These are phyloP conservation scores for Sebastes alutus DNA, from an alignment of 2,797 vertebrate species.

Conservation along the genomic window DNA sequence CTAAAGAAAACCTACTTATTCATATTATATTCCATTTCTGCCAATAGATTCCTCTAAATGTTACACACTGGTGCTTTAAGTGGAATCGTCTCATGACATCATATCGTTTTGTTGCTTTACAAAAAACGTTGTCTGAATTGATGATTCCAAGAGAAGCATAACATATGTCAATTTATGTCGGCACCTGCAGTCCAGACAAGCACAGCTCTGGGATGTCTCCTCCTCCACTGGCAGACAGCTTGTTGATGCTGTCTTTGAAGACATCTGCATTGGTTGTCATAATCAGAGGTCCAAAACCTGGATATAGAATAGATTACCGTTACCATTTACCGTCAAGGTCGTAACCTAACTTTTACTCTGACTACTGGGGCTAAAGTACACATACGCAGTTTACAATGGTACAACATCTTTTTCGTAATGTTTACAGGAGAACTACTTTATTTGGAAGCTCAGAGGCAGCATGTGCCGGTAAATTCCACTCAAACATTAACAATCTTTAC, in stretches of 20 bases:
- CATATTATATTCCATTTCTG: too few species aligned
- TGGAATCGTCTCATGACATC: background rate
- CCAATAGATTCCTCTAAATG: too few species aligned
- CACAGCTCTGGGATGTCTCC: constrained; percentile 70
- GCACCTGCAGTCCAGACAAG: constrained; percentile 77
- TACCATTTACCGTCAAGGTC: fast-evolving
- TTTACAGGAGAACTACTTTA: background rate
- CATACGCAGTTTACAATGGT: background rate
- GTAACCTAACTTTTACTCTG: background rate
- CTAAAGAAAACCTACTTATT: fast-evolving
- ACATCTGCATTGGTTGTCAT: constrained; percentile 65
- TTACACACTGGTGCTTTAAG: too few species aligned
- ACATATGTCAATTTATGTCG: background rate
- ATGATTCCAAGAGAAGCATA: background rate
- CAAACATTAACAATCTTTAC: background rate
- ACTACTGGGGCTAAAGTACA: background rate
- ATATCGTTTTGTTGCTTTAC: background rate
- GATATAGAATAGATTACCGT: background rate
- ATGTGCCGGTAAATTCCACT: background rate
- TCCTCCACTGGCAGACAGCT: constrained; percentile 56
- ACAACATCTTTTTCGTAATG: background rate
- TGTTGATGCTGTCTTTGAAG: constrained; percentile 68
- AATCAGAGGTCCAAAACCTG: constrained; percentile 69
- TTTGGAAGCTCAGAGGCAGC: background rate
- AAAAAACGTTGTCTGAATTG: background rate